Evolutionary conservation across 2,888 invertebrate genomes (phyloP).

Genomic region (Apodemia mormo): DNA sequence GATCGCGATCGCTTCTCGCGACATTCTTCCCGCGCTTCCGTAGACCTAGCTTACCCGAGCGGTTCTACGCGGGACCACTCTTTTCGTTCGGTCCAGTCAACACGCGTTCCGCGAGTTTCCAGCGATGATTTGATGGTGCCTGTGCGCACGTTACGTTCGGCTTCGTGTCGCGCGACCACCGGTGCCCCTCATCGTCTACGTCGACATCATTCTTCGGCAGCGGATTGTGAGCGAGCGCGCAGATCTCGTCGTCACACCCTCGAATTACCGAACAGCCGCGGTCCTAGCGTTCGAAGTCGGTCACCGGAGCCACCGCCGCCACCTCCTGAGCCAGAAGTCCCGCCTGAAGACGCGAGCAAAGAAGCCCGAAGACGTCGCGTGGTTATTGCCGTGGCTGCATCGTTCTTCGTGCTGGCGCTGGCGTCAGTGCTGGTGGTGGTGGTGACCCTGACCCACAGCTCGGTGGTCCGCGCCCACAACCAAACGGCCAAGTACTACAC

Average conservation of each 20-base stretch:
- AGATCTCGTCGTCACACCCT: constrained; percentile 71
- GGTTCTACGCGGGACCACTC: constrained; percentile 71
- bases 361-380: constrained; percentile 86
- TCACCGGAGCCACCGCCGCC: constrained; percentile 66
- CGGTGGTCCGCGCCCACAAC: constrained; percentile 83
- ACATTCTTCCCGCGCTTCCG: constrained; percentile 77
- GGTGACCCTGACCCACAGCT: constrained; percentile 88
- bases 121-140: constrained; percentile 78
- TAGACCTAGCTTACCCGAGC: constrained; percentile 70
- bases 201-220: constrained; percentile 75
- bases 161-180: constrained; percentile 71
- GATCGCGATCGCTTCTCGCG: constrained; percentile 76
- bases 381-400: constrained; percentile 86
- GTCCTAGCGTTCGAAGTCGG: constrained; percentile 71
- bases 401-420: constrained; percentile 87
- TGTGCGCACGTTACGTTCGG: constrained; percentile 73
- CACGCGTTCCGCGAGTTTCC: constrained; percentile 68
- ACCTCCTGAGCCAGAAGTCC: constrained; percentile 64
- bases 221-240: constrained; percentile 75
- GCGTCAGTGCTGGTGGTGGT: constrained; percentile 89
- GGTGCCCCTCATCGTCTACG: constrained; percentile 74
- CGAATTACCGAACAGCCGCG: constrained; percentile 69
- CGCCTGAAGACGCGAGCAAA: constrained; percentile 82
- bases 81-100: constrained; percentile 74
- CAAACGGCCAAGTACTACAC: constrained; percentile 85